Percentiles rank a stretch among this genome's conserved stretches.
Evolutionary conservation across 2,888 invertebrate species (phyloP).

Genomic region (Gymnoscelis rufifasciata): DNA sequence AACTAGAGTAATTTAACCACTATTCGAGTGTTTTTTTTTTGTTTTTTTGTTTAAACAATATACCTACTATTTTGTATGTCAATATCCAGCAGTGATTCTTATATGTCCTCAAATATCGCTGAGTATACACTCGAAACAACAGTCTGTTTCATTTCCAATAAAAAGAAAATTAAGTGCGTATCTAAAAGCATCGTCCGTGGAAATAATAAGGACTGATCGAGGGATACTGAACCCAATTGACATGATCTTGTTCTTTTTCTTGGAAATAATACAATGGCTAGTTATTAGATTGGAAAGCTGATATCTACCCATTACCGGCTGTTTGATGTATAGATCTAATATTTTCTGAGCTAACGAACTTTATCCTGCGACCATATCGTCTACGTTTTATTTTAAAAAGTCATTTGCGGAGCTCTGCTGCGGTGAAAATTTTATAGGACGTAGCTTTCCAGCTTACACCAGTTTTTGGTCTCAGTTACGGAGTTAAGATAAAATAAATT

Average conservation of each 20-base stretch:
- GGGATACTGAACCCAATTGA: slow-evolving; percentile 17
- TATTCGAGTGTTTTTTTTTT: too few species aligned
- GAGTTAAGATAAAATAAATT: too few species aligned
- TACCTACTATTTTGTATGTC: too few species aligned
- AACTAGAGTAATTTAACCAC: too few species aligned
- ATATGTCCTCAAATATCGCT: too few species aligned
- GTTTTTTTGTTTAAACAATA: too few species aligned
- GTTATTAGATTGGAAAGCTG: slow-evolving; percentile 38
- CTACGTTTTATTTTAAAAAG: slow-evolving; percentile 1
- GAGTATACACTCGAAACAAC: too few species aligned
- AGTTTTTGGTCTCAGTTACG: too few species aligned
- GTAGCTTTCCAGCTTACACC: too few species aligned
- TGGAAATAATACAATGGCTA: slow-evolving; percentile 20
- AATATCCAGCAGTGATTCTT: background rate
- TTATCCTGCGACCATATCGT: slow-evolving; percentile 21
- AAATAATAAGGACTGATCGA: slow-evolving; percentile 5
- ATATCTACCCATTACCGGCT: slow-evolving; percentile 45
- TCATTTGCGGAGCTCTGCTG: too few species aligned
- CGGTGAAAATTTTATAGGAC: too few species aligned
- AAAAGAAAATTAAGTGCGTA: background rate
- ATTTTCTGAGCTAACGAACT: slow-evolving; percentile 47
- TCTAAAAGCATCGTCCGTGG: slow-evolving; percentile 10
- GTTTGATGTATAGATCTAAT: slow-evolving; percentile 45
- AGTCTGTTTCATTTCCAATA: background rate
- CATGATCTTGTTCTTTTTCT: slow-evolving; percentile 13